Percentiles rank a stretch among this genome's conserved stretches.
Evolutionary conservation across 2,797 vertebrate genomes (phyloP).

Genomic region (Salarias fasciatus): DNA sequence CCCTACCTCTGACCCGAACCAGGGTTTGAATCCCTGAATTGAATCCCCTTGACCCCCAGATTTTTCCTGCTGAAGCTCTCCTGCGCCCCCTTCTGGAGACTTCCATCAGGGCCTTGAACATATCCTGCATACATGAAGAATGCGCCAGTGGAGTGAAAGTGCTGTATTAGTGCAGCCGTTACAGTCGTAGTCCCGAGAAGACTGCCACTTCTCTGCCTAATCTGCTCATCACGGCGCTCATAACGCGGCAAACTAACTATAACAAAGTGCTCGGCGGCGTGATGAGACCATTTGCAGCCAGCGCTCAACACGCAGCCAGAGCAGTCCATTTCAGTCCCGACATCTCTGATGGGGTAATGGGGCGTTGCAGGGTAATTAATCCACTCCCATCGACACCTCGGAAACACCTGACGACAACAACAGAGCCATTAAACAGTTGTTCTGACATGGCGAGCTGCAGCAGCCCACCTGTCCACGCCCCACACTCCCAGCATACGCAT

Average conservation of each 20-base stretch:
- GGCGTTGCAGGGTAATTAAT: conserved; percentile 3
- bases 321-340: neutral
- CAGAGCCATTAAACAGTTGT: conserved; percentile 3
- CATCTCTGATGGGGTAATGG: conserved; percentile 16
- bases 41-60: too few species aligned
- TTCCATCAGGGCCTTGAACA: too few species aligned
- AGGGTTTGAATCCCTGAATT: too few species aligned
- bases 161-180: too few species aligned
- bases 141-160: too few species aligned
- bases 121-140: too few species aligned
- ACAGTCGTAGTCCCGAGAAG: neutral
- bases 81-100: too few species aligned
- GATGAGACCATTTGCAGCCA: conserved; percentile 8
- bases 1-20: too few species aligned
- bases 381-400: neutral
- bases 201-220: neutral
- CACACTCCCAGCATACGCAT: neutral
- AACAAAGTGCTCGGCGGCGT: neutral
- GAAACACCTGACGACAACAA: neutral
- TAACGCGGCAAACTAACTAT: conserved; percentile 7
- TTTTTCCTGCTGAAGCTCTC: too few species aligned
- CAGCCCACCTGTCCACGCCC: neutral
- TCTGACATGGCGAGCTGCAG: neutral
- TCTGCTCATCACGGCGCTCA: neutral
- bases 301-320: neutral